Evolutionary conservation across 2,888 invertebrate species (phyloP).

Genomic region (Tinea semifulvella): DNA sequence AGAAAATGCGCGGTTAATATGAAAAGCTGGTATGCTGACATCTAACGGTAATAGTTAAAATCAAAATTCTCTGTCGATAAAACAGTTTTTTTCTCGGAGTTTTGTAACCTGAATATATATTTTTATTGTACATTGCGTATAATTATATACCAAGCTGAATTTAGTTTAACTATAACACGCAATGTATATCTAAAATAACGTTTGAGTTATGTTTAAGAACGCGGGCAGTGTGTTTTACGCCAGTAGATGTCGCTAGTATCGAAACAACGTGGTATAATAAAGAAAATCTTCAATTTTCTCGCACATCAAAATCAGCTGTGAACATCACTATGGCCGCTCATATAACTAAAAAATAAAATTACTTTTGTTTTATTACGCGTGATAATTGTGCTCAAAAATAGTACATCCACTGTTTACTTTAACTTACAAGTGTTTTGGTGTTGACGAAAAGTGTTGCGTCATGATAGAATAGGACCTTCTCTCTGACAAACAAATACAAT

Average conservation of each 20-base stretch:
- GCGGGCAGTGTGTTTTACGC: too few relatives aligned
- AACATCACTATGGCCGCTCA: conserved; percentile 65
- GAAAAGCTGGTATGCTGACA: background rate
- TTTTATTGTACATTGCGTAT: too few relatives aligned
- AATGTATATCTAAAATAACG: too few relatives aligned
- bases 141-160: too few relatives aligned
- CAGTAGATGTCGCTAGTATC: conserved; percentile 10
- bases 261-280: conserved; percentile 57
- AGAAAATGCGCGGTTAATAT: too few relatives aligned
- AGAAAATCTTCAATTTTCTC: conserved; percentile 37
- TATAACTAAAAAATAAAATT: conserved; percentile 52
- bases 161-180: too few relatives aligned
- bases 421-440: conserved; percentile 31
- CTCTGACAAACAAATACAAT: conserved; percentile 65
- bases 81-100: conserved; percentile 30
- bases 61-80: conserved; percentile 25
- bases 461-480: conserved; percentile 49
- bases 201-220: background rate
- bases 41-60: background rate
- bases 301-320: conserved; percentile 68
- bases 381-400: background rate
- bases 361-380: conserved; percentile 28
- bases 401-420: background rate
- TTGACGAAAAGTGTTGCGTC: conserved; percentile 66
- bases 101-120: too few relatives aligned